These are phyloP conservation scores for Lepidurus couesii DNA, from an alignment of 1,140 invertebrate genomes.

Conservation along the genomic window DNA sequence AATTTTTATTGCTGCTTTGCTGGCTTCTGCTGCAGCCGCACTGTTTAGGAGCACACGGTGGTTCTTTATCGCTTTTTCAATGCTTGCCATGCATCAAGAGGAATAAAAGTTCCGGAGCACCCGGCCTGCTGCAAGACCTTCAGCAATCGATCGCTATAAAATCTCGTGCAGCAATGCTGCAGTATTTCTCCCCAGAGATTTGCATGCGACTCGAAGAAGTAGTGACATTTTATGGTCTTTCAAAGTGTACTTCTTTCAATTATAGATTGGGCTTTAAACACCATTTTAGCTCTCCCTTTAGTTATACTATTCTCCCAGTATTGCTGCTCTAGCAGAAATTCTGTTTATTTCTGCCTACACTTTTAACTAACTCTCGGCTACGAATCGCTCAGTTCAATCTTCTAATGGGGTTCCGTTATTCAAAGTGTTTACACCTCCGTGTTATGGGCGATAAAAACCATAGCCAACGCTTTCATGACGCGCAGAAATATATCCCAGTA, in stretches of 20 bases:
- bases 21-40: background rate
- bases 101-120: background rate
- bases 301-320: background rate
- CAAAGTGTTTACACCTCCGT: background rate
- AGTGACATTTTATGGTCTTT: background rate
- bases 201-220: background rate
- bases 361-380: background rate
- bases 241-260: background rate
- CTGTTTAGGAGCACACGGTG: conserved; percentile 11
- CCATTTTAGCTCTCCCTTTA: background rate
- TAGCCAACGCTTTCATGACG: too few species aligned
- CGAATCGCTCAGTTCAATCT: background rate
- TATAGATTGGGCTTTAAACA: background rate
- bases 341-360: background rate
- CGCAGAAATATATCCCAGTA: too few species aligned
- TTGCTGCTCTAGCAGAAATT: background rate
- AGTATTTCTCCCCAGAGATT: background rate
- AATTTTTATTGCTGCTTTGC: background rate
- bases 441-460: too few species aligned
- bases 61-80: conserved; percentile 38
- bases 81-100: background rate
- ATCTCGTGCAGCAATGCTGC: background rate
- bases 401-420: background rate
- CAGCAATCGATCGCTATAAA: background rate
- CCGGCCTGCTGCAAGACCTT: background rate